Evolutionary conservation across 2,888 invertebrate genomes (phyloP), one percentile per base, ranked within the genome.

Genomic region (Drosophila koepferae): DNA sequence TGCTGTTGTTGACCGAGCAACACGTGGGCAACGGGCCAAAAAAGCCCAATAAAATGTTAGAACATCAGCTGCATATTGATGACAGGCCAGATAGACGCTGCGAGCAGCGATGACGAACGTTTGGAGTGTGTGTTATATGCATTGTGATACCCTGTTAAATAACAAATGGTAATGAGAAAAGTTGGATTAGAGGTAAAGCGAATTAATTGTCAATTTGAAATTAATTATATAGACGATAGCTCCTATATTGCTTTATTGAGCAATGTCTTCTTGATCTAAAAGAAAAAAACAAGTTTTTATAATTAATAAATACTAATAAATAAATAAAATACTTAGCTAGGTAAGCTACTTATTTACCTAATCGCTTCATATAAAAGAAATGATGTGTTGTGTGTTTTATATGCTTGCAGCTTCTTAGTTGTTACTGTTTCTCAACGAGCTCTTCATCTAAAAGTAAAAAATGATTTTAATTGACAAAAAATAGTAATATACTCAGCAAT

Each of bases 41-140:
- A 70, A 60, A 65, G 76, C 59, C 56, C 65, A 77, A 74, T 68
- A 67, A 76, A 76, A 70, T 59, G 66, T 75, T 77, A 86, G 86
- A 89, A 86, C 86, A 84, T 60, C 76, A 51, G 43, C 72, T 86
- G 89, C 87, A 86, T 86, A 86, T 89, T 86, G 89, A 86, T 89
- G 84, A 65, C 63, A 66, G 43, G 16, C 58, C 58, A 51, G 51
- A 36, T 44, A 71, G 66, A 51, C 63, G 62, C 56, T 56, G 77
- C 41, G 56, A 38, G 41, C 46, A 49, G 55, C 61, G 62, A 59
- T 54, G 61, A 65, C 54, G 44, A 62, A 40, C 53, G 61, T 23
- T 49, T 31, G 14, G 41, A 56, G n/a, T 60, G 63, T 44, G 51
- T 67, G 54, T 36, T 64, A 38, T 68, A 41, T 63, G 56, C 72